Conservation (phyloP, 2,113 vertebrate species). For the Haemorhous mexicanus region DNA sequence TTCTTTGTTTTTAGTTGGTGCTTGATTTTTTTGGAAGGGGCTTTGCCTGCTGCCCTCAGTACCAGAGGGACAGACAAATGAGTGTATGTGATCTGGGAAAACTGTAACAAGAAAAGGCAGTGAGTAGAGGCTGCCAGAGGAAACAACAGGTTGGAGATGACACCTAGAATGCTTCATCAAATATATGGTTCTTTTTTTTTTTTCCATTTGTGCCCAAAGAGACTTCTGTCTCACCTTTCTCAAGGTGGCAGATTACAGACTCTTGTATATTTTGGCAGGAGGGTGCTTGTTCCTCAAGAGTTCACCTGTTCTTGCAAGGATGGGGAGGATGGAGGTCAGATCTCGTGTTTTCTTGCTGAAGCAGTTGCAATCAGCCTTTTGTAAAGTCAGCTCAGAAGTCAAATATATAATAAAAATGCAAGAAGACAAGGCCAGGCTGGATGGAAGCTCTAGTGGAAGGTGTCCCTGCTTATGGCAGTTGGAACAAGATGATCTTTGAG, state of each 20-base stretch:
- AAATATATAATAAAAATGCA: not conserved
- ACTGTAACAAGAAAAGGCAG: not conserved
- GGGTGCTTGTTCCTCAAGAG: not conserved
- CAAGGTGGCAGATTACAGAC: not conserved
- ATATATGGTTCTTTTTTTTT: not conserved
- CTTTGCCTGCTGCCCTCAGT: not conserved
- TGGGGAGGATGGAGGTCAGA: fast-evolving
- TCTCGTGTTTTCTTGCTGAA: not conserved
- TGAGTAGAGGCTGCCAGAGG: not conserved
- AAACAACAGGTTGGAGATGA: not conserved
- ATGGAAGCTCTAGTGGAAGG: not conserved
- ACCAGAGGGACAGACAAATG: not conserved
- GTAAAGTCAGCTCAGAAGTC: not conserved
- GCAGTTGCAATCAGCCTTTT: not conserved
- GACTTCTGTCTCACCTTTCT: not conserved
- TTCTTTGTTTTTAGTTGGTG: not conserved
- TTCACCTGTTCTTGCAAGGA: not conserved
- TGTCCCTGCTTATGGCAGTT: not conserved
- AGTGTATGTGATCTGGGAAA: not conserved
- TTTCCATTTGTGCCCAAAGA: not conserved
- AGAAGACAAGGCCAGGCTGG: not conserved
- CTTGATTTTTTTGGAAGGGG: not conserved
- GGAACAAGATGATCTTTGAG: not conserved
- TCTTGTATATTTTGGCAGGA: not conserved
- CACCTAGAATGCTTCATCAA: not conserved